Conservation (phyloP, 2,888 invertebrate species). For the Meandrusa payeni region DNA sequence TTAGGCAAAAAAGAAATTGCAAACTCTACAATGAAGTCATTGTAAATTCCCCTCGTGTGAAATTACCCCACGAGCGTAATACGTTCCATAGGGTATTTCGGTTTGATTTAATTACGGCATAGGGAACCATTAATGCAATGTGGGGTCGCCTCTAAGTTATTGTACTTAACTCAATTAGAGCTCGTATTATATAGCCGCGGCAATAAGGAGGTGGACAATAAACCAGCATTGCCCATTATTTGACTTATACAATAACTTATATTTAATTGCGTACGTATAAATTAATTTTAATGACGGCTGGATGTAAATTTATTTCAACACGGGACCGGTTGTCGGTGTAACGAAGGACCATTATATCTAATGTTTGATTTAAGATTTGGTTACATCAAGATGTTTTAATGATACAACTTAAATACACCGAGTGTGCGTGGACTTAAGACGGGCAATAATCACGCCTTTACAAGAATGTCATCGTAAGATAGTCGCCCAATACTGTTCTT, state of each 20-base stretch:
- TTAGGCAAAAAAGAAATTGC: too few relatives aligned
- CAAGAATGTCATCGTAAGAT: too few relatives aligned
- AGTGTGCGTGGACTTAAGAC: too few relatives aligned
- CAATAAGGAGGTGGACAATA: constrained; percentile 15
- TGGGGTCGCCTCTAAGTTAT: constrained; percentile 22
- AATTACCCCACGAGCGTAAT: constrained; percentile 7
- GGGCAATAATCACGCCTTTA: too few relatives aligned
- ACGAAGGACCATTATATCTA: neutral
- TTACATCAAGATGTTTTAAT: too few relatives aligned
- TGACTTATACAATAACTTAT: constrained; percentile 3
- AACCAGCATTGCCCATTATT: constrained; percentile 4
- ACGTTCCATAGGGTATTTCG: constrained; percentile 17
- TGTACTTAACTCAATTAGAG: constrained; percentile 25
- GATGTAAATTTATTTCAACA: constrained; percentile 4
- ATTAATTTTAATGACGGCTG: constrained; percentile 7
- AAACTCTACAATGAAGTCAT: constrained; percentile 8
- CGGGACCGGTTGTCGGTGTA: neutral
- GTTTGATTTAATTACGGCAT: constrained; percentile 24
- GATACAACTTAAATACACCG: too few relatives aligned
- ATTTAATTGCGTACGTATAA: constrained; percentile 13
- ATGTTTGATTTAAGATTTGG: constrained; percentile 1
- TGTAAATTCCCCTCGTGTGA: constrained; percentile 19
- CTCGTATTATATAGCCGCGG: constrained; percentile 19
- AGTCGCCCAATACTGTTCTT: too few relatives aligned
- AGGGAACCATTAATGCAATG: constrained; percentile 21